A percentile compares a stretch with the other conserved stretches of the same genome.
Evolutionary conservation across 64 coral and sea anemone genomes (phyloP).

Genomic region (Pachyseris speciosa): DNA sequence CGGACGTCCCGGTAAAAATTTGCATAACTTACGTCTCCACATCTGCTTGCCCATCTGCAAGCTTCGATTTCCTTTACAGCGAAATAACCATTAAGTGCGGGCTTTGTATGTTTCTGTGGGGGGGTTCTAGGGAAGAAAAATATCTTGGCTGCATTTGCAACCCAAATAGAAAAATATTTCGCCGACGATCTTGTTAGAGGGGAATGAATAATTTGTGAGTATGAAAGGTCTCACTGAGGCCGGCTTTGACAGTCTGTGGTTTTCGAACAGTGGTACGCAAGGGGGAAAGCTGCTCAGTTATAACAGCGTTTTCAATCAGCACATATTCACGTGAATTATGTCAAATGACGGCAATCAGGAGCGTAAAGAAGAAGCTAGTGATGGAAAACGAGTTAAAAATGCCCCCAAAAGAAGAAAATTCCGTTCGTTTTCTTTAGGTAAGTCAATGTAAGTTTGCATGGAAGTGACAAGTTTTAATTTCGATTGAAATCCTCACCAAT

Average conservation of each 20-base stretch:
- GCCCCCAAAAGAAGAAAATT: conserved; percentile 9
- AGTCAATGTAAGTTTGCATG: neutral
- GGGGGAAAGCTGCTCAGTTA: neutral
- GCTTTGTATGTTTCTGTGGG: neutral
- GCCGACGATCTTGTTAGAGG: neutral
- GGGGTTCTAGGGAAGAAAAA: neutral
- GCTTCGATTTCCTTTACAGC: neutral
- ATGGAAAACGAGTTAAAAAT: neutral
- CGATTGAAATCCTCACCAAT: neutral
- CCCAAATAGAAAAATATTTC: conserved; percentile 16
- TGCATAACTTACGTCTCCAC: neutral
- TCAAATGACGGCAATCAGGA: neutral
- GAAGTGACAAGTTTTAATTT: neutral
- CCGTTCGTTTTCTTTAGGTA: conserved; percentile 24
- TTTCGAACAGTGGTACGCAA: neutral
- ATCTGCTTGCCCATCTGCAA: neutral
- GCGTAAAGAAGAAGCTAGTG: neutral
- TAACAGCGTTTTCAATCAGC: neutral
- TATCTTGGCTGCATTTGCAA: neutral
- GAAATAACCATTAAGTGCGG: neutral
- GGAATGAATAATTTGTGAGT: conserved; percentile 54
- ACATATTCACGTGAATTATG: neutral
- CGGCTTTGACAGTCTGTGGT: neutral
- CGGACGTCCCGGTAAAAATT: neutral
- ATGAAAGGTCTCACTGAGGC: neutral